phyloP scores from a whole-genome alignment of 2,888 invertebrate genomes.

The Sericinus montela region DNA sequence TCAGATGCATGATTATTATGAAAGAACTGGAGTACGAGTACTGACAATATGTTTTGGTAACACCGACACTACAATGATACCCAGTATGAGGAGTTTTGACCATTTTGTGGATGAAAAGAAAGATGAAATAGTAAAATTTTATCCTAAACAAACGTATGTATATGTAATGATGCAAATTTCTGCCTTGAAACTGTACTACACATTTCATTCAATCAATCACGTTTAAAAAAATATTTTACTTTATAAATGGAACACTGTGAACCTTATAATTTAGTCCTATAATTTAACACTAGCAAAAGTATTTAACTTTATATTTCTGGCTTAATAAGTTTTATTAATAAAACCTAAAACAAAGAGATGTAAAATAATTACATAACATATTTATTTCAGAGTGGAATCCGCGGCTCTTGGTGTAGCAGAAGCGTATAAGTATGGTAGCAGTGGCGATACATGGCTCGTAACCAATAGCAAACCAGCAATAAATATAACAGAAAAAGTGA shows the following conservation, averaged over 20 bases:
- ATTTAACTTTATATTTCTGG: no score
- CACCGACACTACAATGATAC: slow-evolving; percentile 35
- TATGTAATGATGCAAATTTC: not conserved
- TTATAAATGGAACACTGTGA: no score
- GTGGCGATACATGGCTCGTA: slow-evolving; percentile 29
- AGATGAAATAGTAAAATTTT: not conserved
- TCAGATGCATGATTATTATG: slow-evolving; percentile 34
- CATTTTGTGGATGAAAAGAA: slow-evolving; percentile 11
- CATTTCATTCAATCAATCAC: no score
- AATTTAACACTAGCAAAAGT: no score
- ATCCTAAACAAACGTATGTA: not conserved
- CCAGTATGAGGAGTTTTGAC: slow-evolving; percentile 29
- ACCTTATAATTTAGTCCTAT: no score
- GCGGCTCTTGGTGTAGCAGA: slow-evolving; percentile 25
- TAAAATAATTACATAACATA: not conserved
- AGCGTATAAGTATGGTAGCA: slow-evolving; percentile 23
- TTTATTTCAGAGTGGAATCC: slow-evolving; percentile 22
- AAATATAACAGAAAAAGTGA: slow-evolving; percentile 36
- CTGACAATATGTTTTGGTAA: slow-evolving; percentile 40
- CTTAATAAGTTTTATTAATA: no score
- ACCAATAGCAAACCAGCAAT: slow-evolving; percentile 32
- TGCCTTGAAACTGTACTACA: no score
- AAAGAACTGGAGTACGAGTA: slow-evolving; percentile 37
- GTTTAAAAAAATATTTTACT: no score
- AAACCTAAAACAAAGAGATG: no score